Conservation (phyloP, 1,140 invertebrate species). For the Pseudachorutes palmiensis region DNA sequence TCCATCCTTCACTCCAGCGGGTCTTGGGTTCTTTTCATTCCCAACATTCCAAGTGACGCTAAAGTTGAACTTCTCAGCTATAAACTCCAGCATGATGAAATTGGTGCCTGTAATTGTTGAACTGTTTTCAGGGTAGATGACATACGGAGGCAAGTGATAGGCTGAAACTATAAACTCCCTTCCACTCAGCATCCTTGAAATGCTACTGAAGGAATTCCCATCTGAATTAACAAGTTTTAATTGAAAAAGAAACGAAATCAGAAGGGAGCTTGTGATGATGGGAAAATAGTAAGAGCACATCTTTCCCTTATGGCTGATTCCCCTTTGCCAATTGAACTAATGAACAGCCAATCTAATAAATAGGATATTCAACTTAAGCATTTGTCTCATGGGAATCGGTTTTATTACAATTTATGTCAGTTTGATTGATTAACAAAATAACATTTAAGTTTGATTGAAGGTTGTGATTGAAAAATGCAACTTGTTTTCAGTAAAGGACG, state of each 20-base stretch:
- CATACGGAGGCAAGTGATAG: not conserved
- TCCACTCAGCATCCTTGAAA: not conserved
- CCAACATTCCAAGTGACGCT: not conserved
- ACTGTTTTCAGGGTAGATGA: not conserved
- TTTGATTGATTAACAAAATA: too few relatives aligned
- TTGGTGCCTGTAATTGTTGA: not conserved
- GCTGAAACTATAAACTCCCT: not conserved
- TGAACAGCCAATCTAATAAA: too few relatives aligned
- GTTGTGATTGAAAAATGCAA: too few relatives aligned
- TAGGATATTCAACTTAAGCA: too few relatives aligned
- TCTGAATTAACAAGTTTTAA: not conserved
- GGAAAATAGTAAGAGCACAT: too few relatives aligned
- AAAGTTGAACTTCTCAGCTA: not conserved
- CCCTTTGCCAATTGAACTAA: too few relatives aligned
- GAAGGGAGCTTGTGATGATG: not conserved
- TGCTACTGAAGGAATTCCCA: not conserved
- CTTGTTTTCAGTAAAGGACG: too few relatives aligned
- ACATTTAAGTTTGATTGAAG: too few relatives aligned
- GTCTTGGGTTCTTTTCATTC: not conserved
- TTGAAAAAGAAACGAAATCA: not conserved
- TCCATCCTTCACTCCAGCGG: not conserved
- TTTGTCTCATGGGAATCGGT: too few relatives aligned
- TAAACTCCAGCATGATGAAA: not conserved
- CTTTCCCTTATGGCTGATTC: too few relatives aligned
- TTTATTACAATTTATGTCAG: too few relatives aligned